Conservation (phyloP, 2,797 vertebrate genomes). For the Botia kubotai region DNA sequence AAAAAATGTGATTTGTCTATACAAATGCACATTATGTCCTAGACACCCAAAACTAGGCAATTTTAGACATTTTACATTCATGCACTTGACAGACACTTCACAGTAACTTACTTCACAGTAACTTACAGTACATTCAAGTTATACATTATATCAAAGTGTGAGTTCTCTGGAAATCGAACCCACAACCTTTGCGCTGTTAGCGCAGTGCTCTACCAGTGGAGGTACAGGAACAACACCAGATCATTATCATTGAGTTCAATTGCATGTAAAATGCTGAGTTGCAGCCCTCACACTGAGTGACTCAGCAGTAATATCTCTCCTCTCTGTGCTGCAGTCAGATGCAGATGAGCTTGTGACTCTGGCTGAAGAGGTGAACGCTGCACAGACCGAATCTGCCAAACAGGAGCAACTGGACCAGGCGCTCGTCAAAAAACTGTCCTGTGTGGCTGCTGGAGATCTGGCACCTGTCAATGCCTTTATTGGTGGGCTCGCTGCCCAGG, state of each 20-base stretch:
- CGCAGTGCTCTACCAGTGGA: too few species aligned
- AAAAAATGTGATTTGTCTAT: too few species aligned
- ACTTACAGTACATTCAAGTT: too few species aligned
- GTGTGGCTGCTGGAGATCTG: constrained; percentile 85
- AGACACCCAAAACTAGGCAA: too few species aligned
- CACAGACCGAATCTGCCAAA: constrained; percentile 74
- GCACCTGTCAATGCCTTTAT: constrained; percentile 93
- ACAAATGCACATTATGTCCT: too few species aligned
- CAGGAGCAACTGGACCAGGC: constrained; percentile 82
- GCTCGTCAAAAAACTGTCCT: constrained; percentile 85
- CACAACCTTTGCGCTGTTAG: too few species aligned
- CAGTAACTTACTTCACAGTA: too few species aligned
- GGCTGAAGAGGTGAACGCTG: constrained; percentile 80
- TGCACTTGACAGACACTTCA: too few species aligned
- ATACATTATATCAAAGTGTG: too few species aligned
- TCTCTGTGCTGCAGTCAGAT: constrained; percentile 77
- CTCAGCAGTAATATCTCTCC: constrained; percentile 41
- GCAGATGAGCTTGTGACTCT: constrained; percentile 82
- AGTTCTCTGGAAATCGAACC: too few species aligned
- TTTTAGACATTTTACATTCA: too few species aligned
- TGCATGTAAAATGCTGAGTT: not conserved
- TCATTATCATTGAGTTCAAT: not conserved
- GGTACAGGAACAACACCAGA: too few species aligned
- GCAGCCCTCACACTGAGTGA: constrained; percentile 8
- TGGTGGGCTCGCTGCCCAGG: constrained; percentile 92